A percentile compares a stretch with the other conserved stretches of the same genome.
phyloP scores from a whole-genome alignment of 2,113 vertebrate species.

The Himantopus leucocephalus region DNA sequence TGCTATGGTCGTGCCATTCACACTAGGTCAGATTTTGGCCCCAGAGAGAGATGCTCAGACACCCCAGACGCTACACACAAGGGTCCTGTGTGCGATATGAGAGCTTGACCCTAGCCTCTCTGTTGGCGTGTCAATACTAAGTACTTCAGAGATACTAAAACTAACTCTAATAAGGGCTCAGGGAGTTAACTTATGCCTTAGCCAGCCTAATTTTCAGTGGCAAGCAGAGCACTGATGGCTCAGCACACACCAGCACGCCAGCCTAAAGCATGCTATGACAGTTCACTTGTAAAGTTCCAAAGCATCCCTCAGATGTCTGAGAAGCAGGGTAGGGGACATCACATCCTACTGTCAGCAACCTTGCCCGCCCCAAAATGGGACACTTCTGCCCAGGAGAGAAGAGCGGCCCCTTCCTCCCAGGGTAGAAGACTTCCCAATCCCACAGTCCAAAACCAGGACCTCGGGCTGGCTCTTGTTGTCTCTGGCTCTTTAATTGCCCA shows the following conservation, averaged over 20 bases:
- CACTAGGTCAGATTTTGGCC: not conserved
- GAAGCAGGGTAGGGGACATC: not conserved
- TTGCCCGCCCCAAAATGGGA: not conserved
- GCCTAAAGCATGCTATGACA: not conserved
- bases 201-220: not conserved
- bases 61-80: not conserved
- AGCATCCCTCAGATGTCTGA: not conserved
- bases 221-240: not conserved
- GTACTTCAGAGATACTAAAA: not conserved
- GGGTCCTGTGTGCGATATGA: not conserved
- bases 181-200: not conserved
- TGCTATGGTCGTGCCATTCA: fast-evolving
- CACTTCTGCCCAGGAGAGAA: not conserved
- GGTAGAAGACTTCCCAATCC: not conserved
- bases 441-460: not conserved
- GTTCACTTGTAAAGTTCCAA: not conserved
- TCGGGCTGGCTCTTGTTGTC: not conserved
- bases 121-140: not conserved
- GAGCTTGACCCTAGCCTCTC: not conserved
- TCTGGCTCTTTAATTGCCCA: not conserved
- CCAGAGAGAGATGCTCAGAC: not conserved
- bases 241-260: not conserved
- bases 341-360: not conserved
- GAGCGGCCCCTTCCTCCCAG: not conserved
- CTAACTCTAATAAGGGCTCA: not conserved